Conservation (phyloP, 2,888 invertebrate genomes). For the Athalia rosae region DNA sequence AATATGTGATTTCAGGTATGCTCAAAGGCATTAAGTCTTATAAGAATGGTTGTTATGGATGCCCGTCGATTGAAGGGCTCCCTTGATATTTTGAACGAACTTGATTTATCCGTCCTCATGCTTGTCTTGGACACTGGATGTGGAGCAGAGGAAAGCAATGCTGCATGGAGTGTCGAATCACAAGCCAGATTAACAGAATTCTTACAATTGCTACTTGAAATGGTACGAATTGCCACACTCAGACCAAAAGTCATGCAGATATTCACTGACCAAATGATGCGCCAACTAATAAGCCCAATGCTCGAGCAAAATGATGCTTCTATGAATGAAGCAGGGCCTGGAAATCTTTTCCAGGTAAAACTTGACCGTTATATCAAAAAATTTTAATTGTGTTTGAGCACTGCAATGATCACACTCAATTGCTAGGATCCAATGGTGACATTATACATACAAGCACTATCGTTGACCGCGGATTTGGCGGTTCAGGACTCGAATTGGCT, state of each 20-base stretch:
- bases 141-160: constrained; percentile 55
- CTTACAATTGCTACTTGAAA: constrained; percentile 74
- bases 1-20: constrained; percentile 63
- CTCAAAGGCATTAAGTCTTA: constrained; percentile 72
- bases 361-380: constrained; percentile 7
- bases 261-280: constrained; percentile 70
- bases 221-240: constrained; percentile 68
- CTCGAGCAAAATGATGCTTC: constrained; percentile 63
- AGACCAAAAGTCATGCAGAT: constrained; percentile 69
- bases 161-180: constrained; percentile 62
- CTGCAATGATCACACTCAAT: not conserved
- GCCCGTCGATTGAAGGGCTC: constrained; percentile 60
- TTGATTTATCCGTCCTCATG: constrained; percentile 73
- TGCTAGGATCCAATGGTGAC: constrained; percentile 71
- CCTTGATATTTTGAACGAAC: constrained; percentile 66
- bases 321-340: constrained; percentile 59
- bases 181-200: constrained; percentile 73
- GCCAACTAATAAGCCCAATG: constrained; percentile 71
- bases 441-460: constrained; percentile 75
- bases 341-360: constrained; percentile 64
- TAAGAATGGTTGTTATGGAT: constrained; percentile 72
- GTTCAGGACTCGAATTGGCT: constrained; percentile 73
- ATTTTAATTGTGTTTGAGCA: too few species aligned
- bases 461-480: constrained; percentile 74
- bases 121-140: constrained; percentile 64